Evolutionary conservation across 2,888 invertebrate genomes (phyloP).

Genomic region (Oligia latruncula): DNA sequence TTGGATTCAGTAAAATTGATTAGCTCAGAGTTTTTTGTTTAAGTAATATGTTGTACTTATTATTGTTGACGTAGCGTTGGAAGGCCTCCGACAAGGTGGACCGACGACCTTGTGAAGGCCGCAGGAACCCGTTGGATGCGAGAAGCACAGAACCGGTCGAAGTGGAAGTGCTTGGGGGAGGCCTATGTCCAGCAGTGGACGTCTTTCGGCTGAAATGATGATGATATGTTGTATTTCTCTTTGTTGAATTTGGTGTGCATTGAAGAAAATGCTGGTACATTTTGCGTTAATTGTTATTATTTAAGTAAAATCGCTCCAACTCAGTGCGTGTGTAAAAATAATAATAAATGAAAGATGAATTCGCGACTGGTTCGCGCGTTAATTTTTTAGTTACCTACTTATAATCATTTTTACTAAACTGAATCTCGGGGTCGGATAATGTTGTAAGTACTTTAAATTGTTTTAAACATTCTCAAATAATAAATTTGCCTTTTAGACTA

Average conservation of each 20-base stretch:
- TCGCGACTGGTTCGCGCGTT: neutral
- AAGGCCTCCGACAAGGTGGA: no score
- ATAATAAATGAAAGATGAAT: neutral
- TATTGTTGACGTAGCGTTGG: no score
- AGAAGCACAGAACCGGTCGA: no score
- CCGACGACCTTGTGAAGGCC: no score
- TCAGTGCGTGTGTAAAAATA: neutral
- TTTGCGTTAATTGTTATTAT: conserved; percentile 1
- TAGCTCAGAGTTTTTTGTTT: conserved; percentile 11
- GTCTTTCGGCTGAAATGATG: no score
- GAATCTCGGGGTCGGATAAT: neutral
- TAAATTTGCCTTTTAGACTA: no score
- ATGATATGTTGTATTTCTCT: conserved; percentile 5
- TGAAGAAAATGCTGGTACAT: neutral
- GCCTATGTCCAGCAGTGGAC: no score
- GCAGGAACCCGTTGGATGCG: no score
- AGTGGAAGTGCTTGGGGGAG: no score
- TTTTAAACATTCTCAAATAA: neutral
- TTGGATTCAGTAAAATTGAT: conserved; percentile 28
- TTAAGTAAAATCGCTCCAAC: neutral
- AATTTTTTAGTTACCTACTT: no score
- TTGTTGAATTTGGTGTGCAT: conserved; percentile 16
- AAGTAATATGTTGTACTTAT: conserved; percentile 10
- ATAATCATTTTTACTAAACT: no score
- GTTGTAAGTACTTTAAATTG: neutral